These are phyloP conservation scores for Acromyrmex heyeri DNA, from an alignment of 1,140 invertebrate species.

Conservation along the genomic window DNA sequence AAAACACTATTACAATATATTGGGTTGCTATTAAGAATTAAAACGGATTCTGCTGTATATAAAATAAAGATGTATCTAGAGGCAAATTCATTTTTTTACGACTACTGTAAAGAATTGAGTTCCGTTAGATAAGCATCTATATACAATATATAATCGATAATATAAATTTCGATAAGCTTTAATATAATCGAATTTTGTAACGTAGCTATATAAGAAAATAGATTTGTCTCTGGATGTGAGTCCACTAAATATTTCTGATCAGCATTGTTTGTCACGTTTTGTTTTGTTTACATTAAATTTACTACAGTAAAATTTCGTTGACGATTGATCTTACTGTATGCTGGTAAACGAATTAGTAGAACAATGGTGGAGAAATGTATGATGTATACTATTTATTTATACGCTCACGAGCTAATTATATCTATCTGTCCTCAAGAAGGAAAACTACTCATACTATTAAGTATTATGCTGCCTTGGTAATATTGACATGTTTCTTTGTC, in stretches of 20 bases:
- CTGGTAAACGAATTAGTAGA: slow-evolving; percentile 25
- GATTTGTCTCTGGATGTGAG: slow-evolving; percentile 40
- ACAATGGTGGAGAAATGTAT: background rate
- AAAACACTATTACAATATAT: background rate
- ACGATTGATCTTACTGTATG: slow-evolving; percentile 6
- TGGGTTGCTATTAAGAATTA: background rate
- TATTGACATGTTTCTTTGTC: slow-evolving; percentile 55
- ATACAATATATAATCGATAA: slow-evolving; percentile 19
- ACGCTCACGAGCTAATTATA: slow-evolving; percentile 15
- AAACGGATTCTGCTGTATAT: slow-evolving; percentile 22
- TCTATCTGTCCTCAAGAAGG: background rate
- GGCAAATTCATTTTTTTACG: slow-evolving; percentile 47
- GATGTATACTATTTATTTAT: slow-evolving; percentile 30
- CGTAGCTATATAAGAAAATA: slow-evolving; percentile 27
- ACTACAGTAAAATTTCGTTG: background rate
- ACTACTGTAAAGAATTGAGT: slow-evolving; percentile 33
- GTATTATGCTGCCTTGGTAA: slow-evolving; percentile 71
- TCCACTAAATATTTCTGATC: slow-evolving; percentile 13
- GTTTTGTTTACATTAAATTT: background rate
- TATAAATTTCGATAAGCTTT: slow-evolving; percentile 41
- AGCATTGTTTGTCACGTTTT: background rate
- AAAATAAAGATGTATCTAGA: slow-evolving; percentile 44
- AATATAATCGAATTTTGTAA: slow-evolving; percentile 35
- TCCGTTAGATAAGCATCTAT: background rate
- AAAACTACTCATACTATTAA: slow-evolving; percentile 56